Base-by-base conservation (phyloP, 1,140 invertebrate genomes). In the Lordiphosa clarofinis region DNA sequence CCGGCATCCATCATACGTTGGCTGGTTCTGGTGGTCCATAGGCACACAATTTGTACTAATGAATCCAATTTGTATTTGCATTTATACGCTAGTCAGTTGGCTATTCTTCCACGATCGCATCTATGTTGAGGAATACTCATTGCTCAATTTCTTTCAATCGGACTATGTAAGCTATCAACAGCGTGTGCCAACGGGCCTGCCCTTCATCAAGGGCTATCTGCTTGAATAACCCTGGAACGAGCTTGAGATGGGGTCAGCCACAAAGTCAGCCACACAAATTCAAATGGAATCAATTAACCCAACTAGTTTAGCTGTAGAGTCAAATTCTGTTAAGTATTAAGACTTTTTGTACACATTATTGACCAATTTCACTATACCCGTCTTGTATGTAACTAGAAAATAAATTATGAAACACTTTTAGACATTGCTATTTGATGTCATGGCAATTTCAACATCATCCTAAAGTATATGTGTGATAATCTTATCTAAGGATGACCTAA, bases 1-100 rank as follows among this genome's bases (percentile, higher is more conserved):
- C 59, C 91, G 95, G 11, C 97, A 99, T 92, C 98, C 97, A 0
- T 96, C 96, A 68, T 99, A 99, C 91, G 96, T 99, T 2, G 98
- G 98, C 3, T 99, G 98, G 98, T 99, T 99, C 91, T 97, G 96
- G 90, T 99, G 98, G 98, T 96, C 96, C 6, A 92, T 99, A 61
- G 98, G 98, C 9, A 99, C 98, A 24, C 98, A 99, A 93, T 94
- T 98, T 10, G 93, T 97, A 48, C 90, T 99, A 0, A 90, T 96
- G 47, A 99, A 99, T 91, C 98, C 98, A 0, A 42, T 99, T 12
- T 99, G 98, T 89, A 78, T 95, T 1, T 57, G 98, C 4, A 92
- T 93, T 4, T 99, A 99, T 87, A 90, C 93, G 1, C 57, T 94
- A 4, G 93, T 93, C 1, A 95, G 95, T 4, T 99, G 96, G 96